These are phyloP conservation scores for Notospermus geniculatus DNA, from an alignment of 1,140 invertebrate species.

Conservation along the genomic window DNA sequence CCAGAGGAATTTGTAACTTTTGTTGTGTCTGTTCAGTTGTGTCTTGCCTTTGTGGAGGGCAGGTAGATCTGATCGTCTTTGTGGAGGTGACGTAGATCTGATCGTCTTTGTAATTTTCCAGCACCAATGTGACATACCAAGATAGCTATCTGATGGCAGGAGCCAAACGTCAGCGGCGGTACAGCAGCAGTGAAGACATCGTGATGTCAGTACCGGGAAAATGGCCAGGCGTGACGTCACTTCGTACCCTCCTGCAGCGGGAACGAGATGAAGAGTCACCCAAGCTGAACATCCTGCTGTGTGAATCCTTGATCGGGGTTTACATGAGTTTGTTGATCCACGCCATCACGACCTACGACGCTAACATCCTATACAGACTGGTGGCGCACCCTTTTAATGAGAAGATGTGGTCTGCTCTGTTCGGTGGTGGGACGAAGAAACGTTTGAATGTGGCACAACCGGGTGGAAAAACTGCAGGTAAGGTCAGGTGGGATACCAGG, in stretches of 20 bases:
- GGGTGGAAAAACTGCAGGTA: not conserved
- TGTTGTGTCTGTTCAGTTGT: too few species aligned
- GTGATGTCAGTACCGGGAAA: conserved; percentile 66
- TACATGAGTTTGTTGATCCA: conserved; percentile 91
- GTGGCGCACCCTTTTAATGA: conserved; percentile 79
- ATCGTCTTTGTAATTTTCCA: conserved; percentile 19
- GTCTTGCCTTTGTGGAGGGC: too few species aligned
- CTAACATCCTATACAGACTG: conserved; percentile 83
- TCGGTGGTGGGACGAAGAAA: conserved; percentile 90
- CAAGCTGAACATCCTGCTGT: conserved; percentile 84
- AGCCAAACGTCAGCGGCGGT: conserved; percentile 54
- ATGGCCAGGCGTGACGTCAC: conserved; percentile 84
- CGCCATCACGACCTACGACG: conserved; percentile 90
- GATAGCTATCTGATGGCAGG: conserved; percentile 55
- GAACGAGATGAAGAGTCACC: conserved; percentile 97
- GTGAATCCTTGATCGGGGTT: conserved; percentile 89
- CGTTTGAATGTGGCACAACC: conserved; percentile 59
- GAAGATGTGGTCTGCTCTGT: conserved; percentile 81
- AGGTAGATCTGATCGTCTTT: too few species aligned
- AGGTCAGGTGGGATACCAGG: too few species aligned
- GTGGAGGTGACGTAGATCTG: too few species aligned
- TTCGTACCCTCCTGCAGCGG: conserved; percentile 81
- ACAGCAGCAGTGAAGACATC: conserved; percentile 31
- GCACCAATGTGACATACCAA: conserved; percentile 48
- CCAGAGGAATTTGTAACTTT: too few species aligned